These are phyloP conservation scores for Mechanitis mazaeus DNA, from an alignment of 2,888 invertebrate genomes.

Conservation along the genomic window DNA sequence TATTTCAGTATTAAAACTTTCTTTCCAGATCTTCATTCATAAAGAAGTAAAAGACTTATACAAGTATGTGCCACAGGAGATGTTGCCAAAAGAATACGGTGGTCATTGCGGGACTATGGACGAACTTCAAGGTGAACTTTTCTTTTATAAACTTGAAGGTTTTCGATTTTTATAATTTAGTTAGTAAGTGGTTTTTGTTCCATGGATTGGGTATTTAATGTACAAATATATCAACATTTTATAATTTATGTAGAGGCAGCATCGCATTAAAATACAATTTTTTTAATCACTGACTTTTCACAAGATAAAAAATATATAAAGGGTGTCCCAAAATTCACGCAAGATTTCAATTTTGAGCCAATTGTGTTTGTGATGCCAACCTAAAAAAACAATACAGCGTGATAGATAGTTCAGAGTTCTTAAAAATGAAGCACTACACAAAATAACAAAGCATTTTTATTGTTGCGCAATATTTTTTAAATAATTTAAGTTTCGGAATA, in stretches of 20 bases:
- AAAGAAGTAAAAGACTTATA: slow-evolving; percentile 84
- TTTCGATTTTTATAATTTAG: neutral
- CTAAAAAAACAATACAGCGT: neutral
- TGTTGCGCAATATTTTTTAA: neutral
- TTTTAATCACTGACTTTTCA: too few relatives aligned
- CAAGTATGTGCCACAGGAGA: slow-evolving; percentile 85
- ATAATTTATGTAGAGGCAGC: too few relatives aligned
- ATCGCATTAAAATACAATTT: too few relatives aligned
- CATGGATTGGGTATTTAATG: too few relatives aligned
- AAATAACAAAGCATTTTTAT: slow-evolving; percentile 6
- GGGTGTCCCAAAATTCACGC: too few relatives aligned
- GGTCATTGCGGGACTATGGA: slow-evolving; percentile 83
- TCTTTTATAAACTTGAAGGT: neutral
- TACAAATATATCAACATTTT: too few relatives aligned
- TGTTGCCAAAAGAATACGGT: slow-evolving; percentile 89
- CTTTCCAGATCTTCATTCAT: slow-evolving; percentile 83
- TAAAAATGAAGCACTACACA: slow-evolving; percentile 1
- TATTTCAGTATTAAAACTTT: too few relatives aligned
- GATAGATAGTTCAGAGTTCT: neutral
- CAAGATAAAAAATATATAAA: too few relatives aligned
- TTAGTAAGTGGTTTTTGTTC: too few relatives aligned
- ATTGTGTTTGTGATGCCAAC: too few relatives aligned
- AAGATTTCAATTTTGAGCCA: too few relatives aligned
- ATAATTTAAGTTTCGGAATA: slow-evolving; percentile 2
- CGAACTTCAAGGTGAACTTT: slow-evolving; percentile 78